Base-by-base conservation (phyloP, 1,140 invertebrate species). In the Cotesia chilonis region DNA sequence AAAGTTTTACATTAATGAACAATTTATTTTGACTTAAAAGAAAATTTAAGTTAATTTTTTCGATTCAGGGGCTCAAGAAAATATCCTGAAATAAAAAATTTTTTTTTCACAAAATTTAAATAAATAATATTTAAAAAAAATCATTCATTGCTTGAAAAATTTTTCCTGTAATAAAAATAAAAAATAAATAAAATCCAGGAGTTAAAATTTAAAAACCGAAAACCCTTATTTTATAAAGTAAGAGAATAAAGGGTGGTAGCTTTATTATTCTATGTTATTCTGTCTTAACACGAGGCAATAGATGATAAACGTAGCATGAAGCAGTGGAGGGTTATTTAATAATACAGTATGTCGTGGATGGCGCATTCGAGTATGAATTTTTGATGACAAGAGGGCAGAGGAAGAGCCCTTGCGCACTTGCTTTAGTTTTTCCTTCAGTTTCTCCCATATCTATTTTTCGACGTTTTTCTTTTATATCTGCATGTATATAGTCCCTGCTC, bases 301-400 rank as follows among this genome's bases (percentile, higher is more conserved):
- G 55, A 69, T 69, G 57, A 69, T 38, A 77, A 76, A 75, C 69
- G 59, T 14, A 52, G 61, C 54, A 74, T 77, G 68, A 76, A 69
- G 60, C 36, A 75, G 72, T 74, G 67, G 65, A 71, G 77, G 70
- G 75, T 75, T 76, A 76, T 76, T 75, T 67, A 72, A 76, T 78
- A 75, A 76, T 75, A 66, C 61, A 76, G 68, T 74, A 65, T 67
- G 75, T 68, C 59, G 69, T 74, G 71, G 54, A 74, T 66, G 61
- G 73, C 71, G 64, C 65, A 74, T 73, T 70, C 73, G 75, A 71
- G 64, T 74, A 76, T 78, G 74, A 76, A 76, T 76, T 76, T 76
- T 74, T 75, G 55, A 76, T 78, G 73, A 60, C 55, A 76, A 72
- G 57, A 36, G 54, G 54, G 51, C 68, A 12, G 37, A 69, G 55